Base-by-base conservation (phyloP, 2,797 vertebrate species). In the Pangasius mekongensis region DNA sequence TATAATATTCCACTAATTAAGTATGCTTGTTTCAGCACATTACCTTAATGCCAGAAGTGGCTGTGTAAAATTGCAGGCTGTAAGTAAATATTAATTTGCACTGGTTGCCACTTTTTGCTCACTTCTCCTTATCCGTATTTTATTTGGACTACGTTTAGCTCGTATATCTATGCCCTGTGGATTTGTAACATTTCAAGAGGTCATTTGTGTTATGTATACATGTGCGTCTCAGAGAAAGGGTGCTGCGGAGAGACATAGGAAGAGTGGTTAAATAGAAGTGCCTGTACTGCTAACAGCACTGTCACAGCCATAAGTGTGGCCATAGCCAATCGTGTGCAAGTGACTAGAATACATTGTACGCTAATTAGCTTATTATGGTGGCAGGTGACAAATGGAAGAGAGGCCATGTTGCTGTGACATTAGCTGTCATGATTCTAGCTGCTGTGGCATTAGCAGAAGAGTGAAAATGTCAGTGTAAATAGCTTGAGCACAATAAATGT, bases 401-500 rank as follows among this genome's bases (percentile, higher is more conserved):
- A 89, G 86, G 90, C 16, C 82, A 76, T 60, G 58, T 86, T 69
- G 83, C 84, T 58, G 90, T 88, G 87, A 78, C 88, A 81, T 88
- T 86, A 92, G 85, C 94, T 95, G 94, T 93, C 87, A 89, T 74
- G 76, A 81, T 86, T 52, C 73, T 78, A 66, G 78, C 64, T 74
- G 85, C 85, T 89, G 91, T 92, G 94, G 93, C 93, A 94, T 95
- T 95, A 95, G 92, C 92, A 89, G 94, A 91, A 86, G 84, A 86
- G 84, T 73, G 84, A 89, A 91, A 96, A 96, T 96, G 96, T 95
- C 95, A 96, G 90, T 93, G 93, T 93, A 95, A 96, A 95, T 95
- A 95, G 93, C 93, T 92, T 36, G 91, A 92, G 92, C 93, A 94
- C 93, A 94, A 93, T 92, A 95, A 95, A 95, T 95, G 94, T 95